These are phyloP conservation scores for Campylomormyrus numenius DNA, from an alignment of 2,113 vertebrate species.

Conservation along the genomic window DNA sequence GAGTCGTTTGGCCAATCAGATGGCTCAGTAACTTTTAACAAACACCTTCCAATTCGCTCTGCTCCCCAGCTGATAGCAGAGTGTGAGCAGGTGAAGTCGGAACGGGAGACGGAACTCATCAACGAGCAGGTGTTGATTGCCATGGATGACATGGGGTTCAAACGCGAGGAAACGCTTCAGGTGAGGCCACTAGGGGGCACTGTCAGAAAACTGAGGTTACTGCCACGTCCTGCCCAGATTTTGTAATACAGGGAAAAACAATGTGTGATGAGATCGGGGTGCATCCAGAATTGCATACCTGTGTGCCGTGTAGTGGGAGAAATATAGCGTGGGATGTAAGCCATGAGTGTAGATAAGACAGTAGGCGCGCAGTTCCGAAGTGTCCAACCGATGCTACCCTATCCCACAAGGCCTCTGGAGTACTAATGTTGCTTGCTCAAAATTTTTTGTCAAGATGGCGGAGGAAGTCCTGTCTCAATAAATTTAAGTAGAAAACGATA, in stretches of 20 bases:
- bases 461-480: not conserved
- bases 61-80: conserved; percentile 79
- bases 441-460: not conserved
- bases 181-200: conserved; percentile 39
- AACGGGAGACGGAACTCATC: conserved; percentile 79
- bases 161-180: conserved; percentile 87
- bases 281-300: not conserved
- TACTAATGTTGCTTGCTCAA: not conserved
- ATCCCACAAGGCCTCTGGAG: not conserved
- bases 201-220: not conserved
- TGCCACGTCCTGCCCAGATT: not conserved
- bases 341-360: not conserved
- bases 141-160: conserved; percentile 93
- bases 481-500: not conserved
- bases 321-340: not conserved
- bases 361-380: not conserved
- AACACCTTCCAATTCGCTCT: not conserved
- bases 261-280: not conserved
- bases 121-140: conserved; percentile 88
- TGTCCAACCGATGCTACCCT: not conserved
- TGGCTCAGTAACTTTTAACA: not conserved
- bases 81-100: conserved; percentile 86
- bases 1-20: no score
- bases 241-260: not conserved
- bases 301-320: not conserved